Base-by-base conservation (phyloP, 2,888 invertebrate species). In the Neoascia interrupta region DNA sequence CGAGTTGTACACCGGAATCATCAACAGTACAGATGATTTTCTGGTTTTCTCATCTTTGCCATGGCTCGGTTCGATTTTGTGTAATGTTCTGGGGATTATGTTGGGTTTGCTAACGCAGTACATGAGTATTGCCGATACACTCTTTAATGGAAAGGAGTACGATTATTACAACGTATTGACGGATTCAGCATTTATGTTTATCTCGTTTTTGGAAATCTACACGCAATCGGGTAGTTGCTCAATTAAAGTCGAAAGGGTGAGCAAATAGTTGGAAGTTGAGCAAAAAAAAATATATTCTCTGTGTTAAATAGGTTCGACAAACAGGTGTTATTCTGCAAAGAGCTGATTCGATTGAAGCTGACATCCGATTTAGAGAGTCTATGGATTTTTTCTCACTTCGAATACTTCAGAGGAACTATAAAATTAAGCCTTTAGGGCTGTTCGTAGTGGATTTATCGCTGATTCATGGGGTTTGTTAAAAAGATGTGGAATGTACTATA, bases 51-150 rank as follows among this genome's bases (percentile, higher is more conserved):
- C 83, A 72, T 58, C 85, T 0, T 53, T 83, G 0, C 84, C 88
- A 0, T 81, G 86, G 53, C 45, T 87, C 1, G 73, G 83, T 2
- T 86, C 88, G 1, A 75, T 87, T 10, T 68, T 87, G 26, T 85
- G 87, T 15, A 86, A 87, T 83, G 79, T 88, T 4, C 81, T 86
- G 3, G 85, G 87, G 1, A 85, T 88, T 0, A 88, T 87, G 3
- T 83, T 84, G 1, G 87, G 86, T 1, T 76, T 84, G 3, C 88
- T 84, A 45, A 83, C 83, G 8, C 85, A 85, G 45, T 87, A 87
- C 53, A 82, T 81, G 23, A 83, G 83, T 6, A 68, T 87, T 21
- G 88, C 87, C 0, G 85, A 88, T 51, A 82, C 84, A 0, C 53
- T 85, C 0, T 84, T 87, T 18, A 83, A 83, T 4, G 73, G 81